phyloP scores from a whole-genome alignment of 2,888 invertebrate genomes.

The Pachydiplax longipennis region DNA sequence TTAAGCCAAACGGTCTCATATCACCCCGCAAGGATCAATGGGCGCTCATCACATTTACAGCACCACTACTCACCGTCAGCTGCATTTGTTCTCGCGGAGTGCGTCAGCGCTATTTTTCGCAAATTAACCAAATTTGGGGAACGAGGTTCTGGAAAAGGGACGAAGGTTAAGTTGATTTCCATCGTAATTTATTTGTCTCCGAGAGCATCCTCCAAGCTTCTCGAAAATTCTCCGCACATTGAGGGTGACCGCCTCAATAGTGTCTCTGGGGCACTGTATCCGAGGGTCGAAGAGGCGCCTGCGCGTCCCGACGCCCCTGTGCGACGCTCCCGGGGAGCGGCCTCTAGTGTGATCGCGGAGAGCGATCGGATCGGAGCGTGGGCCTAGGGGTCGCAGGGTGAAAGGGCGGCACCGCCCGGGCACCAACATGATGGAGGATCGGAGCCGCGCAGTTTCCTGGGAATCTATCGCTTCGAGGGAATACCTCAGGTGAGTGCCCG shows the following conservation, averaged over 20 bases:
- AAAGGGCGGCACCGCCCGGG: background rate
- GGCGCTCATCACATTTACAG: too few species aligned
- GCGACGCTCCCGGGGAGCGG: slow-evolving; percentile 53
- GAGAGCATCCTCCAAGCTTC: too few species aligned
- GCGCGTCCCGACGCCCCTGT: slow-evolving; percentile 59
- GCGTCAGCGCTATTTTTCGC: too few species aligned
- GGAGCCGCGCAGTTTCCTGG: slow-evolving; percentile 74
- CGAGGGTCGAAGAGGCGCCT: background rate
- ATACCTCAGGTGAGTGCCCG: slow-evolving; percentile 71
- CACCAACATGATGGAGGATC: slow-evolving; percentile 11
- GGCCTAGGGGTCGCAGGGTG: background rate
- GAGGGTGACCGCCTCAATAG: slow-evolving; percentile 52
- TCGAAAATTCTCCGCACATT: background rate
- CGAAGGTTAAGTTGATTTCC: too few species aligned
- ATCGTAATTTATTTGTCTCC: too few species aligned
- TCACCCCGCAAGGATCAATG: too few species aligned
- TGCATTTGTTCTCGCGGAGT: too few species aligned
- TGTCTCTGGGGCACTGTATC: slow-evolving; percentile 54
- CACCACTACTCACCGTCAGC: too few species aligned
- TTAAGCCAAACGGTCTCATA: too few species aligned
- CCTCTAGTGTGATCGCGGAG: background rate
- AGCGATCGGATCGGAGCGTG: background rate
- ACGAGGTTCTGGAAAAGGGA: too few species aligned
- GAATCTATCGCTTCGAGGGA: slow-evolving; percentile 84
- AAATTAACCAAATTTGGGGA: too few species aligned